Evolutionary conservation across 2,797 vertebrate species (phyloP).

Genomic region (Darevskia mixta): DNA sequence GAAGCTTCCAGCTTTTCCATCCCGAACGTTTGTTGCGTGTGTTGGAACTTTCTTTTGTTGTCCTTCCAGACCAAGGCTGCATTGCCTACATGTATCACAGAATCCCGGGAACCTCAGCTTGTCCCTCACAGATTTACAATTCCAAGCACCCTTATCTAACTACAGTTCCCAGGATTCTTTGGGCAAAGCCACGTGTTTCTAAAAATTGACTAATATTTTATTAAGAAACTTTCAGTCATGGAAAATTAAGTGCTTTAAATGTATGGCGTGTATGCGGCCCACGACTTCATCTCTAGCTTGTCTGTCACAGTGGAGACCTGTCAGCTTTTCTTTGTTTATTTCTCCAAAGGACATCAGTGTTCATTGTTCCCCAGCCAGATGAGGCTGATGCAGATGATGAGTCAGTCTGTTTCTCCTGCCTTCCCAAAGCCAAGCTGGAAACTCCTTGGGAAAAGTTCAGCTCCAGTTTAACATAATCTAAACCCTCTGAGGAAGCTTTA

Average conservation of each 20-base stretch:
- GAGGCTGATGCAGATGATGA: not conserved
- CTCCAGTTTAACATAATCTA: not conserved
- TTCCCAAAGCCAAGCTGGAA: not conserved
- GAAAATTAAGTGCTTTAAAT: too few species aligned
- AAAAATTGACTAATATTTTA: too few species aligned
- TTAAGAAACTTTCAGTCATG: too few species aligned
- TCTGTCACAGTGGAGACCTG: not conserved
- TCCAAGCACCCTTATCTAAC: too few species aligned
- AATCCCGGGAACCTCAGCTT: too few species aligned
- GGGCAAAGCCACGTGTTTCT: too few species aligned
- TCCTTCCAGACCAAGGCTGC: not conserved
- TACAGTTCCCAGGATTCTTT: too few species aligned
- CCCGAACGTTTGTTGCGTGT: not conserved
- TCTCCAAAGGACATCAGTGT: not conserved
- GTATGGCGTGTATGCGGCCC: too few species aligned
- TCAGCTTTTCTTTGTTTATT: not conserved
- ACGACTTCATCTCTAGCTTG: not conserved
- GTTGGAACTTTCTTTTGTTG: not conserved
- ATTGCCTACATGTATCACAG: too few species aligned
- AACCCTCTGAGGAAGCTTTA: not conserved
- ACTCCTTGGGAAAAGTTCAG: not conserved
- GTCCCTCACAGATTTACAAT: too few species aligned
- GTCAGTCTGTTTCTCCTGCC: not conserved
- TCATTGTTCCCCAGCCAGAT: not conserved
- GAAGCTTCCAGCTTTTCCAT: not conserved